Evolutionary conservation across 2,888 invertebrate genomes (phyloP), one percentile per base, ranked within the genome.

Genomic region (Enchytraeus crypticus): DNA sequence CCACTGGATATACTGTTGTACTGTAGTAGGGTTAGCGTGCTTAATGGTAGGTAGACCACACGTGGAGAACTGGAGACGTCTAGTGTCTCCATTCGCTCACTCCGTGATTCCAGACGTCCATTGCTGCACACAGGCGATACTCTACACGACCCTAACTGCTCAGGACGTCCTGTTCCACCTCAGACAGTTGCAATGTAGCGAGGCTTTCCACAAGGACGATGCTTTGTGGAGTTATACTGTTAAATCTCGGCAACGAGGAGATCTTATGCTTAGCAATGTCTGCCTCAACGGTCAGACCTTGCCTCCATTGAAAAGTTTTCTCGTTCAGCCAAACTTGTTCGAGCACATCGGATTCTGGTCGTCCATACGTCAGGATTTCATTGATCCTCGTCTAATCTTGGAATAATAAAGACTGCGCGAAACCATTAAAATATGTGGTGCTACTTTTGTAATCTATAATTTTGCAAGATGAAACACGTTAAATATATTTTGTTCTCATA

Each of bases 121-220:
- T 18, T 49, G 49, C 49, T 49, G 49, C 29, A 49, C 21, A 11
- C 49, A 49, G 49, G 49, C 49, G 21, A 5, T 49, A 18, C 49
- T 49, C 4, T 49, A 49, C 18, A 27, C 49, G 2, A 49, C 14
- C 14, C 27, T 27, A 49, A 49, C n/a, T 21, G 49, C 49, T 29
- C 26, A n/a, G 29, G 49, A 49, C 49, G 26, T 49, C 29, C 29
- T 18, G 18, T 18, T 2, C 14, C 29, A 49, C 49, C 49, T 49
- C 1, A 49, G 18, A 14, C 14, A 3, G 3, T 26, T 23, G 18
- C 26, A 26, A 14, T 49, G 49, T 23, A 49, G 29, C 23, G 49
- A 49, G 29, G 29, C 49, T 3, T 49, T 49, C 49, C 49, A 49
- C 49, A 49, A 49, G 49, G 49, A 49, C 4, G 49, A 49, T 49